Base-by-base conservation (phyloP, 2,113 vertebrate species). In the Cyrtonyx montezumae region DNA sequence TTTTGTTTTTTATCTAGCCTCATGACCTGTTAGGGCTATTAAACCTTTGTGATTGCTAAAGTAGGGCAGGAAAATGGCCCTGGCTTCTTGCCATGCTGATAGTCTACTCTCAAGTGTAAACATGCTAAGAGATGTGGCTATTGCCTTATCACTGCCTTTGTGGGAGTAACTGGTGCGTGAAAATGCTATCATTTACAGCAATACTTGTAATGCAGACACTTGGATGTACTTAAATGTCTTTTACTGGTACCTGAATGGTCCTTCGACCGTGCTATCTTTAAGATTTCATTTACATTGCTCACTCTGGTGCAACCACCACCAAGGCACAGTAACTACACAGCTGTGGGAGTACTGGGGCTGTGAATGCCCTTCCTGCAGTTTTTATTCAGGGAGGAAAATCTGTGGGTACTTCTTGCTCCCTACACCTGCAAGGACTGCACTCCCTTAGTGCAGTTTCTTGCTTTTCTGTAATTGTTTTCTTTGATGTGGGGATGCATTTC, bases 1-100 rank as follows among this genome's bases (percentile, higher is more conserved):
- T 88, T 91, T 13, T 40, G 4, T 40, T 67, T 88, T 86, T 71
- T 90, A 59, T 90, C 90, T 86, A 18, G 11, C 17, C 13, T 66
- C 28, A n/a, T 86, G 37, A 79, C 62, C 34, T 84, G 28, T 90
- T 95, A 81, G 40, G 46, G 65, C 34, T 89, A 53, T 83, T 15
- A 87, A 66, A 56, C 78, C 5, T 67, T 85, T 61, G 68, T 90
- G 43, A 69, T 80, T 93, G 76, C 74, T 63, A 95, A 63, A 96
- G 58, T 22, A 55, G 63, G 83, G 48, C 55, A 94, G 75, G 58
- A 91, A 74, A 65, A 49, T 70, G 37, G 15, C 87, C 42, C 51
- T 94, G 92, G 86, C 83, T 81, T 26, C 30, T 86, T 61, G 88
- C 79, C 78, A 73, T 76, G 56, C 78, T 73, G 91, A 84, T 87